Evolutionary conservation across 2,113 vertebrate genomes (phyloP), one percentile per base, ranked within the genome.

Genomic region (Axis porcinus): DNA sequence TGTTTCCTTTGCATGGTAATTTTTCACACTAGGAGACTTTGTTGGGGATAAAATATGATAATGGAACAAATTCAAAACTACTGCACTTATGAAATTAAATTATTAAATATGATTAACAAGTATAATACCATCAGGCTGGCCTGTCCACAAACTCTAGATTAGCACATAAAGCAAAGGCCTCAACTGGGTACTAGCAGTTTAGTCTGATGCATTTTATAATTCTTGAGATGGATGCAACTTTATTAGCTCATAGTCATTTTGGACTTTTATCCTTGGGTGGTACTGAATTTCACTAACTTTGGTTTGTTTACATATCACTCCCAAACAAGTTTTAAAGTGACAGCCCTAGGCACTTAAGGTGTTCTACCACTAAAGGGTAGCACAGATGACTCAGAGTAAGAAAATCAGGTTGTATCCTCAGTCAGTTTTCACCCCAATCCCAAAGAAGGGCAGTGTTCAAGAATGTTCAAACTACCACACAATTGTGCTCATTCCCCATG

Each of bases 71-170:
- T 70, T 91, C 27, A 97, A 86, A 95, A 95, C 93, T 82, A 91
- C 1, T 54, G 19, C 16, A 64, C 21, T 95, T 95, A 81, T 3
- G 36, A 96, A 96, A 93, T 92, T 92, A 93, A 96, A 93, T 97
- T 93, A 96, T 94, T 95, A 94, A 96, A 89, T 79, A 60, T 70
- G 17, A 94, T 89, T 93, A 97, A 89, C 83, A 97, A 93, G 85
- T 43, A 97, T 70, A 91, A 97, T 85, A 67, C 33, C 40, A 93
- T 28, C 36, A 84, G 30, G 36, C 79, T 95, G 27, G 55, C 33
- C 58, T 94, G 55, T 47, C 55, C 52, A 89, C 8, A n/a, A 96
- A 43, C 28, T 91, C 93, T 45, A 86, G 11, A 78, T 85, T 27
- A 82, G 43, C 13, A 19, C 57, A 81, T 15, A 60, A 10, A 50